Evolutionary conservation across 2,888 invertebrate genomes (phyloP), one percentile per base, ranked within the genome.

Genomic region (Pterostichus madidus): DNA sequence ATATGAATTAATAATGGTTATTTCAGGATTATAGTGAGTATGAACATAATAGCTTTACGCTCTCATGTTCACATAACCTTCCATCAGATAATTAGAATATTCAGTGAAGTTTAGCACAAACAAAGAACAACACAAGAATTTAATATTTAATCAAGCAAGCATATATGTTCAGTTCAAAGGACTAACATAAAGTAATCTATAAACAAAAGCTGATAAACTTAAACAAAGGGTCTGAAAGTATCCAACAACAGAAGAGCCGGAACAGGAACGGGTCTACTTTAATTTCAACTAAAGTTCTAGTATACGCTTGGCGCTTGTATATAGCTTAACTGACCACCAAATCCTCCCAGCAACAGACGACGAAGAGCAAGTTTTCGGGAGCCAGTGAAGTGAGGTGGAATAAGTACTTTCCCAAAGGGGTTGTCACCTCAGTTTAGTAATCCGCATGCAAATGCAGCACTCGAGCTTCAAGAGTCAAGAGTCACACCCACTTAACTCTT

Each of bases 381-480:
- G 3, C 17, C 2, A 13, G 44, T 71, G 68, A 71, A 81, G 75
- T 81, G 81, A 59, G 56, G 59, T 49, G 73, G 81, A 81, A 81
- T 81, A 81, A 81, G 81, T 75, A 68, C 68, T 49, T 39, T 75
- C 75, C 46, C 75, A 56, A 73, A 81, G 81, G 75, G 59, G 81
- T 81, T 81, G 81, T 81, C 81, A 81, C 81, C 81, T 81, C 61
- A 73, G 75, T 81, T 81, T 81, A 81, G 75, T 75, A 81, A 81
- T 81, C 81, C 81, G 32, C 32, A 75, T 81, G 81, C 81, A 81
- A 81, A 81, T 75, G 81, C 81, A 81, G 17, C 73, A 49, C 75
- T 81, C 44, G 73, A 75, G 80, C 52, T 11, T 64, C 64, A 39
- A 73, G 80, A 52, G 73, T 68, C 68, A 39, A 68, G 68, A 71